Evolutionary conservation across 2,113 vertebrate species (phyloP).

Genomic region (Chlorodrepanis virens): DNA sequence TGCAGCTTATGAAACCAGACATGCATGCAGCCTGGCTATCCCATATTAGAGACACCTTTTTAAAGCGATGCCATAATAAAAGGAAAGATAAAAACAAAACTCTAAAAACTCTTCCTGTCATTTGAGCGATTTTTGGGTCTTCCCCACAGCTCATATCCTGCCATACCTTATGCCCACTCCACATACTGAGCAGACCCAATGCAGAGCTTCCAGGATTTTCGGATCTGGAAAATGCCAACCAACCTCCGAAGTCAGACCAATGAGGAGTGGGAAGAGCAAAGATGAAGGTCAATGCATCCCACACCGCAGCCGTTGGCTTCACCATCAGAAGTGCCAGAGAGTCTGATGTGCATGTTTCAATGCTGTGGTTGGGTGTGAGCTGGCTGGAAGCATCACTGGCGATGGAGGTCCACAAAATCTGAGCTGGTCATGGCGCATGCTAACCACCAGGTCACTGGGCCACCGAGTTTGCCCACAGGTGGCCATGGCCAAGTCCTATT

Average conservation of each 20-base stretch:
- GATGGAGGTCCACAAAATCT: fast-evolving
- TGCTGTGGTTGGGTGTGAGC: neutral
- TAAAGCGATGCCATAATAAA: neutral
- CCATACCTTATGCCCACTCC: neutral
- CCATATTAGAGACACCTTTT: neutral
- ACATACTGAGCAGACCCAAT: neutral
- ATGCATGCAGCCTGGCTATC: no score
- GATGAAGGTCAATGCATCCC: neutral
- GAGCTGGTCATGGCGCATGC: fast-evolving
- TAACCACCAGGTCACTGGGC: fast-evolving
- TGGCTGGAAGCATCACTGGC: neutral
- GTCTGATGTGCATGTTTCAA: fast-evolving
- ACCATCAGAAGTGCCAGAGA: neutral
- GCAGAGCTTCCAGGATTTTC: neutral
- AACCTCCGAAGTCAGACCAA: neutral
- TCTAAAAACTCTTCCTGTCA: neutral
- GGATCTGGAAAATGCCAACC: neutral
- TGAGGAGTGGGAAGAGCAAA: fast-evolving
- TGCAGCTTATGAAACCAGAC: neutral
- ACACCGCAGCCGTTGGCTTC: neutral
- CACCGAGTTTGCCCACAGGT: neutral
- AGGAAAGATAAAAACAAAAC: neutral
- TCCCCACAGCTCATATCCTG: neutral
- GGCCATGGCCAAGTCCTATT: neutral
- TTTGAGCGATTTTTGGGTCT: neutral